Conservation (phyloP, 1,140 invertebrate species). For the Zaprionus vittiger region DNA sequence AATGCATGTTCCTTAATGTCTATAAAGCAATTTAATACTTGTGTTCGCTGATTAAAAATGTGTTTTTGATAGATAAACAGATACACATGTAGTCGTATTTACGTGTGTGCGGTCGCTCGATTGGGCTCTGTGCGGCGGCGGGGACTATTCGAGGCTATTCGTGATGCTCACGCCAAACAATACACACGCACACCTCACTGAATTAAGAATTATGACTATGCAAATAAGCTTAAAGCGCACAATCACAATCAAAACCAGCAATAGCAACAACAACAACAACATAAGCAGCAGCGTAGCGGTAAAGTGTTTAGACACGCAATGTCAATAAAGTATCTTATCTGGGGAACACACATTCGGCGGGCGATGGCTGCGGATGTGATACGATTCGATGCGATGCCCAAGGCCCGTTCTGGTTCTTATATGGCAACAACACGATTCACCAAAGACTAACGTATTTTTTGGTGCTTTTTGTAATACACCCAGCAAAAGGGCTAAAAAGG, state of each 20-base stretch:
- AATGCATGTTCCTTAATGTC: constrained; percentile 13
- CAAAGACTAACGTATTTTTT: constrained; percentile 24
- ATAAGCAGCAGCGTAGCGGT: constrained; percentile 65
- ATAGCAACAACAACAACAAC: constrained; percentile 53
- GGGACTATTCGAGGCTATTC: constrained; percentile 20
- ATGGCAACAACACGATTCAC: constrained; percentile 47
- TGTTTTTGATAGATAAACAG: constrained; percentile 21
- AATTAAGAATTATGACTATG: constrained; percentile 77
- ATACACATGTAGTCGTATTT: constrained; percentile 24
- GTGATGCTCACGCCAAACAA: constrained; percentile 45
- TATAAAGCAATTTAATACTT: constrained; percentile 25
- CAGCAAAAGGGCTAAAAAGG: neutral
- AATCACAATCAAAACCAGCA: constrained; percentile 76
- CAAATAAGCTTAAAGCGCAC: constrained; percentile 81
- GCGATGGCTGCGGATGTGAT: constrained; percentile 67
- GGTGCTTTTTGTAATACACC: constrained; percentile 7
- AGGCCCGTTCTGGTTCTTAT: constrained; percentile 43
- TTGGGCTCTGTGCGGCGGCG: neutral
- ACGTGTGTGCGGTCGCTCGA: constrained; percentile 6
- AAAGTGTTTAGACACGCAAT: constrained; percentile 82
- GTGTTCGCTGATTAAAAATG: constrained; percentile 42
- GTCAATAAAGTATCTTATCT: constrained; percentile 82
- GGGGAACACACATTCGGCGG: constrained; percentile 53
- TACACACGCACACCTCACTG: constrained; percentile 56
- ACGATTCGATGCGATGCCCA: constrained; percentile 30